Conservation (phyloP, 2,888 invertebrate genomes). For the Pristionchus japonicus region DNA sequence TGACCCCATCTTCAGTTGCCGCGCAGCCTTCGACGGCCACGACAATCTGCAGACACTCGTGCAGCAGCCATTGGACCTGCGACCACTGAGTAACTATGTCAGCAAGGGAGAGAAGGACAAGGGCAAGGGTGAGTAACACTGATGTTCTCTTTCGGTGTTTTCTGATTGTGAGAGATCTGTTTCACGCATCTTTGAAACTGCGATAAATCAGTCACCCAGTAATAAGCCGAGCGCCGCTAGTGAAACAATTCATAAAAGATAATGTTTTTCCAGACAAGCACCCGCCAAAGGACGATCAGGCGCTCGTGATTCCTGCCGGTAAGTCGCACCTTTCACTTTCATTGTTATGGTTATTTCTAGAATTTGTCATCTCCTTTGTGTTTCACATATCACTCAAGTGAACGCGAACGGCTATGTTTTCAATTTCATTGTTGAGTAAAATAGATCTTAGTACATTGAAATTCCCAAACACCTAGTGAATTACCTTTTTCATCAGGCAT, state of each 20-base stretch:
- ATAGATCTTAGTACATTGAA: too few relatives aligned
- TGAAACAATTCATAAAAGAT: too few relatives aligned
- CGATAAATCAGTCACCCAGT: neutral
- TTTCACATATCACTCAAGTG: neutral
- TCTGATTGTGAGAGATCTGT: too few relatives aligned
- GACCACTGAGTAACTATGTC: conserved; percentile 43
- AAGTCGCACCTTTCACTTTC: neutral
- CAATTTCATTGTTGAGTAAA: too few relatives aligned
- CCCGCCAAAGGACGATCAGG: neutral
- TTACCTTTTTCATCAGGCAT: neutral
- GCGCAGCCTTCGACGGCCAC: conserved; percentile 45
- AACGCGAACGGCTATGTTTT: neutral
- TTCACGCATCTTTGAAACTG: too few relatives aligned
- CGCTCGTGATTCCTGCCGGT: conserved; percentile 31
- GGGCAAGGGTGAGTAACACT: neutral
- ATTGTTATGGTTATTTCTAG: too few relatives aligned
- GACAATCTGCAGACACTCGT: conserved; percentile 41
- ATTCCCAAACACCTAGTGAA: neutral
- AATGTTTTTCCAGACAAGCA: conserved; percentile 27
- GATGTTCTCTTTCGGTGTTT: too few relatives aligned
- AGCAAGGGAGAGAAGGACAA: conserved; percentile 16
- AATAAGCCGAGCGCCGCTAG: too few relatives aligned
- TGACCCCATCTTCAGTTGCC: conserved; percentile 25
- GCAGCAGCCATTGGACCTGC: conserved; percentile 38
- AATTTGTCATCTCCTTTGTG: too few relatives aligned